Base-by-base conservation (phyloP, 2,888 invertebrate genomes). In the Philaethria dido region DNA sequence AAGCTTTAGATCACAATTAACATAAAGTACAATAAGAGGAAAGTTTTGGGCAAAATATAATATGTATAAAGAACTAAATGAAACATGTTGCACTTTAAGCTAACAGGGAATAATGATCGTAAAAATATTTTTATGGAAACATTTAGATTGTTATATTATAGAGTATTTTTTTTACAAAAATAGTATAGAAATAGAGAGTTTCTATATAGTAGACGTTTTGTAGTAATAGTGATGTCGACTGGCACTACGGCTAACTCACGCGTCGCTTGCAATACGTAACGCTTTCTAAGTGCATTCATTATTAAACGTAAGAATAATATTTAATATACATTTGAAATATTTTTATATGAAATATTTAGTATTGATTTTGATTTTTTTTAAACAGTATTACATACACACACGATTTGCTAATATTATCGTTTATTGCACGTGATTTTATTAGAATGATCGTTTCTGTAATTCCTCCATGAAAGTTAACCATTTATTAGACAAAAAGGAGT, bases 281-380 rank as follows among this genome's bases (percentile, higher is more conserved):
- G 70, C 70, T 71, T 72, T 63, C 63, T 69, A 66, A 45, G 13
- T 64, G 67, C 69, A 68, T 70, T 60, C 62, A 68, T 70, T 54
- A 67, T 62, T 73, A 71, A 72, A 74, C 70, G 72, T 78, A 78
- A 64, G 77, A 73, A 22, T 50, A 50, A 50, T 11, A 16, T 57
- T 11, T 42, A 20, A 67, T 74, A 75, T 79, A 50, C 5, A 16
- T 57, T 11, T 42, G 39, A 67, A 74, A 75, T 79, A 79, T 79
- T 79, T 78, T 77, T 79, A 70, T 79, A 78, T 69, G 73, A 42
- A 57, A 57, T 42, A 57, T 57, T 57, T 57, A n/a, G n/a, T 42
- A 57, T 42, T 57, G n/a, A 25, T 57, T 42, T 22, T 57, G 5
- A 20, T 22, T 39, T 55, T 55, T 55, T 22, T 55, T n/a, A n/a